Base-by-base conservation (phyloP, 1,140 invertebrate species). In the Drosophila nigromelanica region DNA sequence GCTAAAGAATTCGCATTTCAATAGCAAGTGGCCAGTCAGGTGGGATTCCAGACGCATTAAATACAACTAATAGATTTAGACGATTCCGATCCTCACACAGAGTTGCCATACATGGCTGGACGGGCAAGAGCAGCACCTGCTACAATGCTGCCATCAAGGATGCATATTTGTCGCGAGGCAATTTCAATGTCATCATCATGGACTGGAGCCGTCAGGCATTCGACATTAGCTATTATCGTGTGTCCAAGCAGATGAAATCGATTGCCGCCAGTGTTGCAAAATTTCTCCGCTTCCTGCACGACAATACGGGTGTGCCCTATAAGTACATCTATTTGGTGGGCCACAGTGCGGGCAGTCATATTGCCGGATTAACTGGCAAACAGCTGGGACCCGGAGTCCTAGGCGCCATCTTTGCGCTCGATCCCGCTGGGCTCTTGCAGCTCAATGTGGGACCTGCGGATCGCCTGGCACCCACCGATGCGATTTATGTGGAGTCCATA, bases 401-500 rank as follows among this genome's bases (percentile, higher is more conserved):
- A 43, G 87, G 91, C 12, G 87, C 85, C 45, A 90, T 91, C 69
- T 48, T 80, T 91, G 93, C 92, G 15, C 72, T 94, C n/a, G 94
- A 94, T 90, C 94, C 94, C 10, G 93, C 94, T 3, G 79, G 90
- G 0, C 92, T 93, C 0, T 56, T 86, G 0, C 94, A 93, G 66
- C 56, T 89, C 1, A 14, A 61, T 0, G 63, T 81, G 70, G 78
- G 80, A 5, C 81, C 77, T 0, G 62, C 62, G 6, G 66, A 91
- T 0, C 87, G 94, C 33, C 89, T 96, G n/a, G 93, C 94, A 56
- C 86, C 91, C 8, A 90, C 76, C 2, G 96, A 96, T 83, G 96
- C 94, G 0, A 51, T 93, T 1, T 95, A 95, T 73, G 95, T 96
- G 0, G 95, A 96, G 86, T 94, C 95, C 0, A 95, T 97, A 62